Evolutionary conservation across 1,140 invertebrate genomes (phyloP).

Genomic region (Chironomus tepperi): DNA sequence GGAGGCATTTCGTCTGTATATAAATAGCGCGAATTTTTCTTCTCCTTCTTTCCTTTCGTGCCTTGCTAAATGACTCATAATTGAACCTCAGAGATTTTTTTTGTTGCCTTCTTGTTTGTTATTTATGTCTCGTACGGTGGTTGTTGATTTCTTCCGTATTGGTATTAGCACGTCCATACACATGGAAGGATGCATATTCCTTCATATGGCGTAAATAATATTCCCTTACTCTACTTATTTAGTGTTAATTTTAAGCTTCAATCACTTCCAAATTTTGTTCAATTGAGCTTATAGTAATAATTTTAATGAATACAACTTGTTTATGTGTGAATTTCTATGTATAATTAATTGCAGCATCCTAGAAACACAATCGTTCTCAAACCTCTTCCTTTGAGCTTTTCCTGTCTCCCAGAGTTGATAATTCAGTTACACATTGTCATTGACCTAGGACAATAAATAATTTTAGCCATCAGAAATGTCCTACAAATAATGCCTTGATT

Average conservation of each 20-base stretch:
- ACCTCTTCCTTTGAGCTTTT: neutral
- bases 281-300: conserved; percentile 19
- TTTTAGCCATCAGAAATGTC: no score
- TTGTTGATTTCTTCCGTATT: neutral
- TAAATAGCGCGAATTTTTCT: no score
- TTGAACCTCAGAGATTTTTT: neutral
- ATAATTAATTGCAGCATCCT: conserved; percentile 10
- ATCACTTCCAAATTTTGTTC: neutral
- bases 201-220: neutral
- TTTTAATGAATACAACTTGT: neutral
- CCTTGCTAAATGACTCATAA: neutral
- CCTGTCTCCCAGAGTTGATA: neutral
- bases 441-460: no score
- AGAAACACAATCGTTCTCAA: neutral
- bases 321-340: neutral
- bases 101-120: neutral
- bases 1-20: no score
- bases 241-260: conserved; percentile 17
- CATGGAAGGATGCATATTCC: no score
- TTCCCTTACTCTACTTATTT: neutral
- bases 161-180: no score
- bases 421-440: neutral
- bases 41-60: no score
- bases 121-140: neutral
- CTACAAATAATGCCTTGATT: no score